Evolutionary conservation across 2,797 vertebrate species (phyloP), one percentile per base, ranked within the genome.

Genomic region (Sphenopsis melanotis): DNA sequence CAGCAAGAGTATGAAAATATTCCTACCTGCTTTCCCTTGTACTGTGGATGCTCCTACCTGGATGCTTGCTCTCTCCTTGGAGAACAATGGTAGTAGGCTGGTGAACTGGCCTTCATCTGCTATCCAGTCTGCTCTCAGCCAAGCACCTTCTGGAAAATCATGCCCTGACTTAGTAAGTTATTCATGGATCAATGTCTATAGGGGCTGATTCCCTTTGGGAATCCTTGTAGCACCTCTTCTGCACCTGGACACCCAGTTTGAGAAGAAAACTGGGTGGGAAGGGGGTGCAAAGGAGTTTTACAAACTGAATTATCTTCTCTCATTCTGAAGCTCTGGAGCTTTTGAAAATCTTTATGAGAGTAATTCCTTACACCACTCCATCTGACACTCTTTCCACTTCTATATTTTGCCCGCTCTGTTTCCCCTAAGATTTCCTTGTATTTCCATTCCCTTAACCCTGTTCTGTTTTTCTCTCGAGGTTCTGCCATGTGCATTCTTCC

Each of bases 381-480:
- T 59, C 75, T 83, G 80, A 80, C 17, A 15, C 19, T 81, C 70
- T 86, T 78, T 85, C 44, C 12, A 81, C 56, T 37, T 6, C 1
- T 64, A 4, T 46, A 22, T 53, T 90, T 83, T 86, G 8, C 11
- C 41, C 18, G 63, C 47, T 80, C 65, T 49, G 30, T 89, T 41
- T 71, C 47, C 77, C 57, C 59, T 63, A 85, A 92, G 77, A 72
- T 94, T 95, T 91, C 39, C 34, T 79, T 83, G 41, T 30, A 32
- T 87, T 97, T 92, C 46, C 22, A 50, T 86, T 88, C 75, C 57
- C 85, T 85, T 92, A 70, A 91, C 76, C 44, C 36, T 0, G 0
- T 74, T 87, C 84, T 30, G 70, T 96, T 94, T 92, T 77, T 82
- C 69, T 89, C 61, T 72, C 75, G 77, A 14, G 83, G 68, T 70